These are phyloP conservation scores for Strix aluco DNA, from an alignment of 2,113 vertebrate species.

Conservation along the genomic window DNA sequence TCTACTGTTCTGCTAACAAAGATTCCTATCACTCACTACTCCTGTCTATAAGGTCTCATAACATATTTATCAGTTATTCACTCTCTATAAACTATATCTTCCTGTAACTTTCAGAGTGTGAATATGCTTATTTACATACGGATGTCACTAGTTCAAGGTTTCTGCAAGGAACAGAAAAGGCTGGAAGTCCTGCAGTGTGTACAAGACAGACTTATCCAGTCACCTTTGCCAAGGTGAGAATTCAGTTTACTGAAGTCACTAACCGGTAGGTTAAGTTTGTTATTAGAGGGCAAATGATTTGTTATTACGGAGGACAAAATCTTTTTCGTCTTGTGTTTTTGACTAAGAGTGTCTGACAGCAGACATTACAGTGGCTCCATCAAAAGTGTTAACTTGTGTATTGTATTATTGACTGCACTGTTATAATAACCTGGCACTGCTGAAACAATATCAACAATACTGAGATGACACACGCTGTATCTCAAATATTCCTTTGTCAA, in stretches of 20 bases:
- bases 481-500: constrained; percentile 19
- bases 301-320: not conserved
- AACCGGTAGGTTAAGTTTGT: not conserved
- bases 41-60: not conserved
- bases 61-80: not conserved
- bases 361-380: constrained; percentile 23
- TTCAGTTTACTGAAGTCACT: not conserved
- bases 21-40: not conserved
- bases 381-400: constrained; percentile 19
- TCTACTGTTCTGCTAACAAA: not conserved
- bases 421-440: constrained; percentile 1
- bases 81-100: not conserved
- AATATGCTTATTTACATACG: not conserved
- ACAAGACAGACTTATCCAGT: not conserved
- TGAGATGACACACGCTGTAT: not conserved
- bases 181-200: not conserved
- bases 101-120: not conserved
- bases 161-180: not conserved
- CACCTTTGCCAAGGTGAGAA: not conserved
- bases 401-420: not conserved
- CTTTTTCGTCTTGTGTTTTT: constrained; percentile 4
- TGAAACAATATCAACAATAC: not conserved
- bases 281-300: not conserved
- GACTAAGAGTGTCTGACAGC: not conserved
- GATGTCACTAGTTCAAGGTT: not conserved